Evolutionary conservation across 2,113 vertebrate genomes (phyloP).

Genomic region (Sisor rabdophorus): DNA sequence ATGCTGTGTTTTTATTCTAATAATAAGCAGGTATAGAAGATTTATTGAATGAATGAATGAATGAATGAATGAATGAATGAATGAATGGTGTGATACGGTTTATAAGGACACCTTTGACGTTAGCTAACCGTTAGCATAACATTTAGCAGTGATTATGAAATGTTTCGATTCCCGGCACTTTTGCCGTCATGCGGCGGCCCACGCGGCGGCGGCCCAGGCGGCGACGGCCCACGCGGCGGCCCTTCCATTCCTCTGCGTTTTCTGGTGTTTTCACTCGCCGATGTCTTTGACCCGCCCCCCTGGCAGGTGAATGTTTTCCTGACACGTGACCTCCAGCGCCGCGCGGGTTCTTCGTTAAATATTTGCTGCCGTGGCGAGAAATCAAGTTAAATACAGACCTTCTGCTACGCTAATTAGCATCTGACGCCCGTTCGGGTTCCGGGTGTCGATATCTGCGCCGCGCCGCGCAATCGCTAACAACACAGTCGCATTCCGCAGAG

Average conservation of each 20-base stretch:
- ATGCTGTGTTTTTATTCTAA: too few relatives aligned
- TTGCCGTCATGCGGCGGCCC: too few relatives aligned
- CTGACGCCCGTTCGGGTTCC: slow-evolving; percentile 26
- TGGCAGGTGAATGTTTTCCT: slow-evolving; percentile 62
- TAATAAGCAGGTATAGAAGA: too few relatives aligned
- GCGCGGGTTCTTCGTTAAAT: slow-evolving; percentile 53
- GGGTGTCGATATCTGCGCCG: slow-evolving; percentile 55
- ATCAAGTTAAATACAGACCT: slow-evolving; percentile 63
- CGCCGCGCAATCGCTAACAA: slow-evolving; percentile 43
- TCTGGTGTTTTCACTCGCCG: slow-evolving; percentile 55
- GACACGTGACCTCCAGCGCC: slow-evolving; percentile 62
- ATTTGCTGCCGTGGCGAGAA: slow-evolving; percentile 59
- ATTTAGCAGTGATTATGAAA: too few relatives aligned
- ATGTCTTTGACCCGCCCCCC: slow-evolving; percentile 54
- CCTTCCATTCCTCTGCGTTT: slow-evolving; percentile 35
- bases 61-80: too few relatives aligned
- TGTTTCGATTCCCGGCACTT: too few relatives aligned
- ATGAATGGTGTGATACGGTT: too few relatives aligned
- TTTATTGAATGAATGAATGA: too few relatives aligned
- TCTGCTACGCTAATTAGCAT: slow-evolving; percentile 51
- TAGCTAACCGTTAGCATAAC: too few relatives aligned
- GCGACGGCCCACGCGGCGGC: not conserved
- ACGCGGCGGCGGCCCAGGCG: too few relatives aligned
- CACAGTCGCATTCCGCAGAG: slow-evolving; percentile 43
- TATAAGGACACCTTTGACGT: too few relatives aligned